Conservation (phyloP, 1,140 invertebrate genomes). For the Pomacea maculata region DNA sequence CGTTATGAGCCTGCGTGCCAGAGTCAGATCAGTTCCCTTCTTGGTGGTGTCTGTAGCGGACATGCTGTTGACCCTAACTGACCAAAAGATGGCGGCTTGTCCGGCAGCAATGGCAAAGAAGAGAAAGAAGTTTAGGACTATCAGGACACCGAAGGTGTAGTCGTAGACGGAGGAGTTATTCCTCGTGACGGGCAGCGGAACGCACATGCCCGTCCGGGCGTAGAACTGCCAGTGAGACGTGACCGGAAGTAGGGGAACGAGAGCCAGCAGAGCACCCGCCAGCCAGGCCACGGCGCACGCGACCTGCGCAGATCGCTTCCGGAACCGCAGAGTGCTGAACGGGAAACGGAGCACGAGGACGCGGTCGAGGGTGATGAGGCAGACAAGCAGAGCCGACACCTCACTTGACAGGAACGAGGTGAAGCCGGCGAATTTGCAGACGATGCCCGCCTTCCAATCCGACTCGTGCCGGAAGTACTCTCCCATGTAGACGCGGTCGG, state of each 20-base stretch:
- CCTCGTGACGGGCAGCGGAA: conserved; percentile 33
- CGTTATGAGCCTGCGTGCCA: too few relatives aligned
- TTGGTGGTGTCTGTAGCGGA: too few relatives aligned
- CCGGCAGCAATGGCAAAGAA: conserved; percentile 31
- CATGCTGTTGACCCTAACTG: background rate
- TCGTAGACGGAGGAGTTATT: conserved; percentile 26
- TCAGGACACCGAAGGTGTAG: conserved; percentile 33
- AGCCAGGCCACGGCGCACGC: conserved; percentile 15
- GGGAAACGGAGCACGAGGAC: conserved; percentile 49
- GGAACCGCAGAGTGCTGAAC: conserved; percentile 30
- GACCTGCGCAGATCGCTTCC: conserved; percentile 16
- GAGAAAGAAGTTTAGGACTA: conserved; percentile 29
- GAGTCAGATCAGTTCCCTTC: too few relatives aligned
- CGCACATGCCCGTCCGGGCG: conserved; percentile 31
- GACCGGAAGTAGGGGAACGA: conserved; percentile 21
- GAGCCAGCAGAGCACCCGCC: conserved; percentile 20
- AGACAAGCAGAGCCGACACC: conserved; percentile 43
- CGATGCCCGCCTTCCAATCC: conserved; percentile 37
- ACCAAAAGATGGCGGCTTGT: conserved; percentile 30
- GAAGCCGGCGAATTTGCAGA: conserved; percentile 47
- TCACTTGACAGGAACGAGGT: conserved; percentile 46
- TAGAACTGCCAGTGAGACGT: conserved; percentile 33
- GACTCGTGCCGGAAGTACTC: conserved; percentile 37
- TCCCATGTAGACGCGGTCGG: conserved; percentile 45
- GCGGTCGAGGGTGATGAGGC: conserved; percentile 38